These are phyloP conservation scores for Crambe crambe DNA, from an alignment of 37 sponge, comb jelly and placozoan species.

Conservation along the genomic window DNA sequence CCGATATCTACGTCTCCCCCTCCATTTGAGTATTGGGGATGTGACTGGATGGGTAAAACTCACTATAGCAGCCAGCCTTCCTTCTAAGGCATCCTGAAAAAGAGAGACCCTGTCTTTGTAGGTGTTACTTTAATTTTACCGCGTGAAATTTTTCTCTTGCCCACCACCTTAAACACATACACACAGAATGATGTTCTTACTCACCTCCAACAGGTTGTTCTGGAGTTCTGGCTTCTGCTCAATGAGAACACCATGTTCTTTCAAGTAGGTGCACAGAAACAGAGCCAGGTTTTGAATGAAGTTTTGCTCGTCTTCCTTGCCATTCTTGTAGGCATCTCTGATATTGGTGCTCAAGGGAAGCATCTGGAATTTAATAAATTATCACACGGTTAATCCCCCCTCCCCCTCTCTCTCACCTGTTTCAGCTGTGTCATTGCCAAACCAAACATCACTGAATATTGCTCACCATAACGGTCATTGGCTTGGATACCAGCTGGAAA, in stretches of 20 bases:
- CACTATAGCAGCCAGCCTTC: no score
- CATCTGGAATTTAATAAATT: constrained; percentile 57
- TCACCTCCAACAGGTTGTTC: constrained; percentile 57
- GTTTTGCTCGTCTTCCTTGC: constrained; percentile 92
- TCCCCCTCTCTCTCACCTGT: constrained; percentile 43
- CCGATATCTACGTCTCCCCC: no score
- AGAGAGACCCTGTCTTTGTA: no score
- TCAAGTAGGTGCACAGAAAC: constrained; percentile 93
- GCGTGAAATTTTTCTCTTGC: no score
- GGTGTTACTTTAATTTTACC: no score
- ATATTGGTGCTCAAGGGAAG: constrained; percentile 93
- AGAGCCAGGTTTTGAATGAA: constrained; percentile 98
- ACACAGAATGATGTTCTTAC: no score
- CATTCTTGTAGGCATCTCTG: constrained; percentile 92
- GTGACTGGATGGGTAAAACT: no score
- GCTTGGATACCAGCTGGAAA: constrained; percentile 81
- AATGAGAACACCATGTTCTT: constrained; percentile 85
- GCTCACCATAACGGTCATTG: constrained; percentile 78
- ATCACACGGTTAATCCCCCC: not conserved
- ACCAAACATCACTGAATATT: constrained; percentile 83
- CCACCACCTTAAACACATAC: no score
- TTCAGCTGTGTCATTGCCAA: constrained; percentile 92
- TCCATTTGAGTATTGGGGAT: no score
- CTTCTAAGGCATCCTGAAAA: no score
- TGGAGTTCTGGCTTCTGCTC: constrained; percentile 77